phyloP scores from a whole-genome alignment of 1,140 invertebrate species.

The Lasaia peninsularis region DNA sequence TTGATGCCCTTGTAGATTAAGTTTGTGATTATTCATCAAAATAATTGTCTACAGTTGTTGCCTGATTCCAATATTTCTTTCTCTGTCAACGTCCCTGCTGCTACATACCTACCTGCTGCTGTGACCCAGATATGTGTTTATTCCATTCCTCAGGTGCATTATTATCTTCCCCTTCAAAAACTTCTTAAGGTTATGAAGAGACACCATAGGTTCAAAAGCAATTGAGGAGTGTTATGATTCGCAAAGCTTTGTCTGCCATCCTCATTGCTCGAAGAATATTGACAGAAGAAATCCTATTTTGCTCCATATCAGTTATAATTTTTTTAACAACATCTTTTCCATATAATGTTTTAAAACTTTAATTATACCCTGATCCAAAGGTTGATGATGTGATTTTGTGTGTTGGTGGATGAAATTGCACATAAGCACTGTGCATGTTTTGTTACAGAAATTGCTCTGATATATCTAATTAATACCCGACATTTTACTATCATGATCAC shows the following conservation, averaged over 20 bases:
- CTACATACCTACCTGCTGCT: no score
- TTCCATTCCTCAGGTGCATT: slow-evolving; percentile 24
- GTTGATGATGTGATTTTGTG: no score
- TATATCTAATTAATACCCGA: no score
- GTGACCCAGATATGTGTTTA: slow-evolving; percentile 18
- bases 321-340: slow-evolving; percentile 8
- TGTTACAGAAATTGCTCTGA: no score
- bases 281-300: slow-evolving; percentile 18
- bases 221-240: slow-evolving; percentile 12
- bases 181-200: slow-evolving; percentile 21
- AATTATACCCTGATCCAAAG: no score
- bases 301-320: slow-evolving; percentile 17
- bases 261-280: slow-evolving; percentile 19
- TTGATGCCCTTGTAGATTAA: slow-evolving; percentile 22
- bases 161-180: slow-evolving; percentile 22
- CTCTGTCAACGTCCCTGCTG: no score
- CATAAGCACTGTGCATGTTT: no score
- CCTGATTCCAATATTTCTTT: slow-evolving; percentile 20
- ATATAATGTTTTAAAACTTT: slow-evolving; percentile 5
- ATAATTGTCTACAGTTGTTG: slow-evolving; percentile 23
- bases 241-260: slow-evolving; percentile 18
- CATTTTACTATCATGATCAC: no score
- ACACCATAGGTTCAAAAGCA: slow-evolving; percentile 18
- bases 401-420: no score
- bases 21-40: slow-evolving; percentile 23